A percentile compares a stretch with the other conserved stretches of the same genome.
These are phyloP conservation scores for Cecidostiba fungosa DNA, from an alignment of 2,888 invertebrate species.

Conservation along the genomic window DNA sequence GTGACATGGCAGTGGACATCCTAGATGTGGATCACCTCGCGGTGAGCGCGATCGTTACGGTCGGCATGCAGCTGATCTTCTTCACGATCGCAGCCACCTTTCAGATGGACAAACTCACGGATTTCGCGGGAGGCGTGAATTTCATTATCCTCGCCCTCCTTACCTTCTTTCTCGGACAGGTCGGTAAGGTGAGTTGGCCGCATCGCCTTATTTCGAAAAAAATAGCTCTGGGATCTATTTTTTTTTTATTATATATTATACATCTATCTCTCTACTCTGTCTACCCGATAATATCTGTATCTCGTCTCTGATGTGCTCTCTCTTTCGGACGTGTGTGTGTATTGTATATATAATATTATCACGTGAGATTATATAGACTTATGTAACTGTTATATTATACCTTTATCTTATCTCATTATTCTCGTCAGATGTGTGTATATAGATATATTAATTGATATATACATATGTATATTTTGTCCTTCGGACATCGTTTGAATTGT, in stretches of 20 bases:
- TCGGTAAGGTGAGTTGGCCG: slow-evolving; percentile 83
- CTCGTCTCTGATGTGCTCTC: neutral
- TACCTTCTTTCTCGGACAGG: slow-evolving; percentile 93
- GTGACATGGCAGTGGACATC: slow-evolving; percentile 85
- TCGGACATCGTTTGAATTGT: neutral
- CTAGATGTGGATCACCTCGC: slow-evolving; percentile 93
- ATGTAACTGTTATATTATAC: no score
- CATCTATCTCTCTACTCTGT: neutral
- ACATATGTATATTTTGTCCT: neutral
- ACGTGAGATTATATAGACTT: no score
- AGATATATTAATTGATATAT: neutral
- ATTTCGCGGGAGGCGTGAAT: slow-evolving; percentile 96
- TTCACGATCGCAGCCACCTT: slow-evolving; percentile 92
- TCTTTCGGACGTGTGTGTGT: no score
- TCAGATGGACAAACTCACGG: slow-evolving; percentile 94
- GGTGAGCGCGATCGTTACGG: slow-evolving; percentile 92
- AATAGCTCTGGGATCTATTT: slow-evolving; percentile 56
- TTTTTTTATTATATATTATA: neutral
- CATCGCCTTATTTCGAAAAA: slow-evolving; percentile 44
- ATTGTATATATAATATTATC: no score
- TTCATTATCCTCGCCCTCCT: slow-evolving; percentile 94
- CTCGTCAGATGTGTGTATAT: neutral
- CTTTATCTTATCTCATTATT: neutral
- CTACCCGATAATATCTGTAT: neutral
- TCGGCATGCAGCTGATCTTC: slow-evolving; percentile 92